These are phyloP conservation scores for Scaptomyza polygonia DNA, from an alignment of 2,888 invertebrate genomes.

Conservation along the genomic window DNA sequence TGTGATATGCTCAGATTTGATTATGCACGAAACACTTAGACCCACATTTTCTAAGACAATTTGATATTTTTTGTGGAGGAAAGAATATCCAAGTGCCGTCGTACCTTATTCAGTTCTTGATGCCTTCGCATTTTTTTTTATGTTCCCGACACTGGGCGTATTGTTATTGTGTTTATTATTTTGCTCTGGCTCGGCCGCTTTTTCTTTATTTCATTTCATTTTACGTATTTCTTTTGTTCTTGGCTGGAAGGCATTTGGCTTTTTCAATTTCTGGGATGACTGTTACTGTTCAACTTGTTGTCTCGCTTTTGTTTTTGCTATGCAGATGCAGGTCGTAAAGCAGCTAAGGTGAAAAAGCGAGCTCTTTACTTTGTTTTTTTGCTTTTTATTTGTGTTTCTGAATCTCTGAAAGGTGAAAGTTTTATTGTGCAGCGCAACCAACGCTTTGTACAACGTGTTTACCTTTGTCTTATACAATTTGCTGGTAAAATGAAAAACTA, in stretches of 20 bases:
- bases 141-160: conserved; percentile 31
- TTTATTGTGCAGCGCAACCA: conserved; percentile 38
- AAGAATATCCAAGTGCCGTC: conserved; percentile 20
- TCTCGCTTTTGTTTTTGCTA: conserved; percentile 44
- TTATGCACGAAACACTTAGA: background rate
- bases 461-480: conserved; percentile 22
- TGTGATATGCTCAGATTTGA: background rate
- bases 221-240: conserved; percentile 43
- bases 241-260: conserved; percentile 46
- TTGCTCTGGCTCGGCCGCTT: conserved; percentile 33
- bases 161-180: conserved; percentile 61
- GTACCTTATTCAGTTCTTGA: conserved; percentile 1
- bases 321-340: conserved; percentile 52
- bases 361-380: conserved; percentile 24
- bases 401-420: conserved; percentile 30
- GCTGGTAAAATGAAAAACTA: background rate
- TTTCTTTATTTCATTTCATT: conserved; percentile 36
- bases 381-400: conserved; percentile 24
- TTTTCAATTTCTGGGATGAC: conserved; percentile 55
- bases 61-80: background rate
- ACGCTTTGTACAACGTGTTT: conserved; percentile 5
- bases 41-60: background rate
- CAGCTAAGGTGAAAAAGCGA: conserved; percentile 20
- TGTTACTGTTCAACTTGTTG: conserved; percentile 32
- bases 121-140: conserved; percentile 7